Base-by-base conservation (phyloP, 2,888 invertebrate species). In the Nipponacmea schrenckii region DNA sequence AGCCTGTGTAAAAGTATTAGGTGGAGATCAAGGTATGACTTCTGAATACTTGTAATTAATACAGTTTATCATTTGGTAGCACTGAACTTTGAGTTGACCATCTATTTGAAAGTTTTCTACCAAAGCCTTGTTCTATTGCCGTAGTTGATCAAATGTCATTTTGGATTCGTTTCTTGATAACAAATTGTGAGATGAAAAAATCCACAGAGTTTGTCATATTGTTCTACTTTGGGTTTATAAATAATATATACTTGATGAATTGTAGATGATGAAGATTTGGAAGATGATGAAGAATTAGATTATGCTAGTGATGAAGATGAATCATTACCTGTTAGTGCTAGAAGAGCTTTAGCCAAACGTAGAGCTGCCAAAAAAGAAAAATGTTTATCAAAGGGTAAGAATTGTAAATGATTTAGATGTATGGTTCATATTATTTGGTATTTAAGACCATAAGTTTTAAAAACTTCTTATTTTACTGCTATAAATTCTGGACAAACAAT, bases 1-100 rank as follows among this genome's bases (percentile, higher is more conserved):
- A 20, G 87, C 88, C 10, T 88, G 87, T 75, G 83, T 89, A 7
- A 85, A 86, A 70, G 74, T 89, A 44, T 81, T 89, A 0, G 84
- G 85, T 26, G 79, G 84, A 12, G 72, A 74, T 76, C 44, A 20
- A 10, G 44, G 39, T 64, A 39, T 26, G n/a, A n/a, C n/a, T n/a
- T n/a, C n/a, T n/a, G n/a, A n/a, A n/a, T n/a, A n/a, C n/a, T n/a
- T n/a, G n/a, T n/a, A n/a, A n/a, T n/a, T n/a, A n/a, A n/a, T n/a
- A n/a, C 31, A 31, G 10, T 39, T 39, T 39, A 39, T 7, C 39
- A 39, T 39, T 39, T 39, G 7, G 39, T 39, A 39, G 8, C 39
- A 39, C 4, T 39, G 4, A 39, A 8, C 39, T 39, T 10, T 39
- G 7, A 39, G 39, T 10, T 8, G 39, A 39, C 8, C 2, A 31